A percentile compares a stretch with the other conserved stretches of the same genome.
phyloP scores from a whole-genome alignment of 1,140 invertebrate genomes.

The Calliopsis andreniformis region DNA sequence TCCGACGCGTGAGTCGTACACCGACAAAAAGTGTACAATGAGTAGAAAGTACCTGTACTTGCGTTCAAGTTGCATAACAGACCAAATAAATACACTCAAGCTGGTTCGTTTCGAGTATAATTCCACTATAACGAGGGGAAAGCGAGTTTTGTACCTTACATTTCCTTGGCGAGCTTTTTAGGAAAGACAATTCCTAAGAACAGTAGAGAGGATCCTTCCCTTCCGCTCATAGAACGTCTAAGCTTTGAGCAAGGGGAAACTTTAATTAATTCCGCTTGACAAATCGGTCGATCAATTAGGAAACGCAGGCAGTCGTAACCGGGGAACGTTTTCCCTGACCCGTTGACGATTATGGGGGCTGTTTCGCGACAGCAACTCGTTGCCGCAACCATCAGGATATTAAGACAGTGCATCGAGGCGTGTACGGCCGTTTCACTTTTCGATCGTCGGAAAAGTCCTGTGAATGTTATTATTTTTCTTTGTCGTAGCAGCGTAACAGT shows the following conservation, averaged over 20 bases:
- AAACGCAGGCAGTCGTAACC: not conserved
- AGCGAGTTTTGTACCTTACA: too few species aligned
- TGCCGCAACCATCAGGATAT: conserved; percentile 30
- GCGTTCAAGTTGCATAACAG: not conserved
- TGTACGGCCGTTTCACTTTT: conserved; percentile 41
- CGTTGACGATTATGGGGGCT: conserved; percentile 23
- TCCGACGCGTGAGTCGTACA: too few species aligned
- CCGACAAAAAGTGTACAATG: not conserved
- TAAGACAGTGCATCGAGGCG: too few species aligned
- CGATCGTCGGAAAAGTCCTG: not conserved
- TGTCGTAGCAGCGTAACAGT: not conserved
- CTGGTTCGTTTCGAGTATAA: too few species aligned
- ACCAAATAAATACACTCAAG: not conserved
- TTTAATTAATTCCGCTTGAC: conserved; percentile 5
- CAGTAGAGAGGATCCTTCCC: too few species aligned
- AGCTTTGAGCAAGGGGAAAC: too few species aligned
- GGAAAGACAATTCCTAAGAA: too few species aligned
- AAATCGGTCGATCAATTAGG: not conserved
- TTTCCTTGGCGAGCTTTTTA: too few species aligned
- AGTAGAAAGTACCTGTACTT: not conserved
- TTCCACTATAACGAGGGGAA: not conserved
- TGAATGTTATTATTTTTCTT: conserved; percentile 2
- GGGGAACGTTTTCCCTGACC: conserved; percentile 12
- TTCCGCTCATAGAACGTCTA: too few species aligned
- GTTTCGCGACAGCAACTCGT: conserved; percentile 11